Conservation (phyloP, 2,888 invertebrate species). For the Drosophila lacicola region DNA sequence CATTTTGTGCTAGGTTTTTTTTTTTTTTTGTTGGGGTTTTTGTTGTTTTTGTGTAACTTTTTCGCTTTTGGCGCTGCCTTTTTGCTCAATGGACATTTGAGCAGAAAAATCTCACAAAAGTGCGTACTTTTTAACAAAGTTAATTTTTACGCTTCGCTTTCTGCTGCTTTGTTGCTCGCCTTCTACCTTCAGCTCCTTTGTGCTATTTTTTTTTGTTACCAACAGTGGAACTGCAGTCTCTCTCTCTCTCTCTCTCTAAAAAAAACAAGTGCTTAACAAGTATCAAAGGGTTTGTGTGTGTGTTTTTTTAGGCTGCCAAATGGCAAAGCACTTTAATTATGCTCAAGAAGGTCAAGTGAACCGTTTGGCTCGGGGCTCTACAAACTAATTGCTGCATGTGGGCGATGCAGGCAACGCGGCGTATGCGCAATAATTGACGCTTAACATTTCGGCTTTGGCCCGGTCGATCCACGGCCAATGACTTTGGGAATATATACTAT, state of each 20-base stretch:
- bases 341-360: slow-evolving; percentile 58
- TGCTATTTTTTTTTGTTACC: slow-evolving; percentile 15
- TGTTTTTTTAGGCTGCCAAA: slow-evolving; percentile 53
- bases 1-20: slow-evolving; percentile 65
- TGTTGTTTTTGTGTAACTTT: slow-evolving; percentile 43
- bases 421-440: slow-evolving; percentile 52
- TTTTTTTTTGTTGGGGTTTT: slow-evolving; percentile 2
- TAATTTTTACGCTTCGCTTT: slow-evolving; percentile 74
- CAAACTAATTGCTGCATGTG: slow-evolving; percentile 46
- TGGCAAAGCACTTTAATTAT: slow-evolving; percentile 53
- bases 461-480: not conserved
- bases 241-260: slow-evolving; percentile 9
- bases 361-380: slow-evolving; percentile 22
- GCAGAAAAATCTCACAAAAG: slow-evolving; percentile 68
- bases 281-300: slow-evolving; percentile 43
- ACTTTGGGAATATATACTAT: not conserved
- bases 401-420: slow-evolving; percentile 24
- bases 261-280: slow-evolving; percentile 48
- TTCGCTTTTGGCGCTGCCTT: slow-evolving; percentile 38
- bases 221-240: slow-evolving; percentile 35
- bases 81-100: slow-evolving; percentile 68
- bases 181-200: slow-evolving; percentile 13
- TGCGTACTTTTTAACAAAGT: slow-evolving; percentile 75
- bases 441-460: slow-evolving; percentile 19
- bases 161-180: slow-evolving; percentile 29